phyloP scores from a whole-genome alignment of 2,888 invertebrate genomes.

The Altica lythri region DNA sequence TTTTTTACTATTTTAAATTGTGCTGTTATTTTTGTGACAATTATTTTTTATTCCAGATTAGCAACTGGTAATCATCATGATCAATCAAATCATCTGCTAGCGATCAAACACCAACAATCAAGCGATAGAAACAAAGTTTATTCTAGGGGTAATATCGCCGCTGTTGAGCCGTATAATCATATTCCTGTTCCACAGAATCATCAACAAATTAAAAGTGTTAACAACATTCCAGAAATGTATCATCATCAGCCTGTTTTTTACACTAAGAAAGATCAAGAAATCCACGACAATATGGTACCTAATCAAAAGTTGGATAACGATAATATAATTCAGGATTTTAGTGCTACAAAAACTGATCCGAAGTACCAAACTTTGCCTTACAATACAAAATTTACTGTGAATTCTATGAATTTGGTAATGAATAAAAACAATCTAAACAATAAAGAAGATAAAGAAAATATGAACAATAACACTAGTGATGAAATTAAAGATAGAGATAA shows the following conservation, averaged over 20 bases:
- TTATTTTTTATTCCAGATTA: slow-evolving; percentile 44
- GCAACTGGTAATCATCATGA: slow-evolving; percentile 53
- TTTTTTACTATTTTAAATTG: no score
- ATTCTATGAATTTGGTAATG: slow-evolving; percentile 65
- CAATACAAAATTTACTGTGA: slow-evolving; percentile 80
- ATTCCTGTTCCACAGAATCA: slow-evolving; percentile 64
- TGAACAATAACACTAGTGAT: slow-evolving; percentile 43
- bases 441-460: slow-evolving; percentile 42
- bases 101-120: slow-evolving; percentile 50
- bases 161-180: slow-evolving; percentile 86
- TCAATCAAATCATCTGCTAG: slow-evolving; percentile 51
- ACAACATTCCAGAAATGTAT: slow-evolving; percentile 55
- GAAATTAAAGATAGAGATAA: slow-evolving; percentile 41
- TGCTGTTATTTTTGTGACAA: no score
- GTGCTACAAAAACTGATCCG: slow-evolving; percentile 82
- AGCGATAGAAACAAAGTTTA: slow-evolving; percentile 62
- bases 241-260: slow-evolving; percentile 53
- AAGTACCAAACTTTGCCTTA: slow-evolving; percentile 92
- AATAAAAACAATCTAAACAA: slow-evolving; percentile 50
- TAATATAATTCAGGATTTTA: slow-evolving; percentile 69
- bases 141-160: slow-evolving; percentile 80
- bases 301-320: slow-evolving; percentile 44
- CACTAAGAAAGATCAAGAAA: slow-evolving; percentile 51
- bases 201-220: slow-evolving; percentile 52
- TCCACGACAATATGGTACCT: slow-evolving; percentile 48